A percentile compares a stretch with the other conserved stretches of the same genome.
Evolutionary conservation across 2,888 invertebrate species (phyloP).

Genomic region (Leptarthrus brevirostris): DNA sequence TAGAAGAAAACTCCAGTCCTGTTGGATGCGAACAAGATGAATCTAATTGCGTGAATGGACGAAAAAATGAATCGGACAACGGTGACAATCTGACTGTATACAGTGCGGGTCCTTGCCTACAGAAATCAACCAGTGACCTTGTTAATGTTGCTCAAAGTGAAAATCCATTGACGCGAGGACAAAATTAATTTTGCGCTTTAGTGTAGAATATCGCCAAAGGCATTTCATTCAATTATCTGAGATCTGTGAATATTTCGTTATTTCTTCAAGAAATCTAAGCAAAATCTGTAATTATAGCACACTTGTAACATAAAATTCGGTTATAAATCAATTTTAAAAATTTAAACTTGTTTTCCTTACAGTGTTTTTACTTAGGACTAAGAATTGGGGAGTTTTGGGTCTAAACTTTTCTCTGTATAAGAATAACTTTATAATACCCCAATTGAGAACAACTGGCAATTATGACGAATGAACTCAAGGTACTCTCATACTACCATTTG

Average conservation of each 20-base stretch:
- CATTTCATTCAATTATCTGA: slow-evolving; percentile 18
- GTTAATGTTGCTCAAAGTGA: slow-evolving; percentile 22
- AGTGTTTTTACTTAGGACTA: too few relatives aligned
- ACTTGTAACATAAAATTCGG: slow-evolving; percentile 35
- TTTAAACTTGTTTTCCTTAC: too few relatives aligned
- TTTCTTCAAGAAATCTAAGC: slow-evolving; percentile 15
- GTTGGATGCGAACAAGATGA: slow-evolving; percentile 3
- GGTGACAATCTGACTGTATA: slow-evolving; percentile 1
- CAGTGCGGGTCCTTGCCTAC: slow-evolving; percentile 6
- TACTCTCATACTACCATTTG: too few relatives aligned
- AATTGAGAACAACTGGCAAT: too few relatives aligned
- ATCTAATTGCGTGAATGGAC: not conserved
- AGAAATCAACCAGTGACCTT: slow-evolving; percentile 5
- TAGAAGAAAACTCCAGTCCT: slow-evolving; percentile 17
- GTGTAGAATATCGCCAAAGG: slow-evolving; percentile 14
- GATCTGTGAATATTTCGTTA: slow-evolving; percentile 26
- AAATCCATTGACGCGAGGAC: not conserved
- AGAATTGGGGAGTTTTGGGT: too few relatives aligned
- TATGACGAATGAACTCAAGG: too few relatives aligned
- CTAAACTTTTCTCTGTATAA: too few relatives aligned
- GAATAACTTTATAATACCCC: too few relatives aligned
- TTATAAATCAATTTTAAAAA: slow-evolving; percentile 39
- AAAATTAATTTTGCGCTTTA: slow-evolving; percentile 19
- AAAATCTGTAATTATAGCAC: slow-evolving; percentile 25
- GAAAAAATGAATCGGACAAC: slow-evolving; percentile 9